phyloP scores from a whole-genome alignment of 2,797 vertebrate species.

The Pangasius macronema region DNA sequence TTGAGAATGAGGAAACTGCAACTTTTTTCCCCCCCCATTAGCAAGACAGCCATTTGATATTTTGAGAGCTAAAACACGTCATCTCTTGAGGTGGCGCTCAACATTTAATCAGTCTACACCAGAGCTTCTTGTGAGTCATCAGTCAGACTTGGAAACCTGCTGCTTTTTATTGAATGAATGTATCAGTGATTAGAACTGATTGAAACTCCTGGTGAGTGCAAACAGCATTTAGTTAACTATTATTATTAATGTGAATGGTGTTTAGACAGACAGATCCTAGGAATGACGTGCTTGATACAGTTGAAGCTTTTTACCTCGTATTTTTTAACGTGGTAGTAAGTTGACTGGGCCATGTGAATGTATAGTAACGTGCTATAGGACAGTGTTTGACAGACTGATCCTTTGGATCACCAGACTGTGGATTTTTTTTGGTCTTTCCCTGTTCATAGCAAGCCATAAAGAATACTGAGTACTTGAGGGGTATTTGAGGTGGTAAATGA shows the following conservation, averaged over 20 bases:
- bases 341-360: background rate
- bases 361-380: background rate
- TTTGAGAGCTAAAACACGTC: background rate
- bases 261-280: background rate
- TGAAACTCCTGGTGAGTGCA: background rate
- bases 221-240: background rate
- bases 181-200: background rate
- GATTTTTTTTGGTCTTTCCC: no score
- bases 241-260: background rate
- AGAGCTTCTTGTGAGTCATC: slow-evolving; percentile 5
- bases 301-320: background rate
- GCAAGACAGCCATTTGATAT: background rate
- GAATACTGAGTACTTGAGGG: background rate
- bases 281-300: background rate
- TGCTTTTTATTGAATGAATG: background rate
- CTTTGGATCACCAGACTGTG: background rate
- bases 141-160: background rate
- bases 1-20: background rate
- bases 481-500: no score
- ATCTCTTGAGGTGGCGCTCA: background rate
- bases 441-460: background rate
- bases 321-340: background rate
- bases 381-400: background rate
- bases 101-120: background rate
- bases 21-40: background rate